Evolutionary conservation across 2,888 invertebrate genomes (phyloP).

Genomic region (Ectemnius cavifrons): DNA sequence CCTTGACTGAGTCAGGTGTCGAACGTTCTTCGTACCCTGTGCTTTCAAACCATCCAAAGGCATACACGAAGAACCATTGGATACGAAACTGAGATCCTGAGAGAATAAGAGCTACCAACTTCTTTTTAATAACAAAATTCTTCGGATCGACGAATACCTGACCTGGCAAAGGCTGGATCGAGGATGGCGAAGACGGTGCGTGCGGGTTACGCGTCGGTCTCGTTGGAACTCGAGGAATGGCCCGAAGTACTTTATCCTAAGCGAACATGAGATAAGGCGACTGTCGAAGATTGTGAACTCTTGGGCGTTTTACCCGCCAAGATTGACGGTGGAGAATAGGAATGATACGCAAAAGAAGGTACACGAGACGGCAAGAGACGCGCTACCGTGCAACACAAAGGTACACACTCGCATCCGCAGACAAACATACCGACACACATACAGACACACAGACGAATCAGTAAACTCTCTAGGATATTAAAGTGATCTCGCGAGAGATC

Average conservation of each 20-base stretch:
- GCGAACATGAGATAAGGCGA: neutral
- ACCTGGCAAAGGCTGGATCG: conserved; percentile 32
- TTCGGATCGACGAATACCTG: conserved; percentile 12
- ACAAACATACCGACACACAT: conserved; percentile 18
- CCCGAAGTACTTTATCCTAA: conserved; percentile 16
- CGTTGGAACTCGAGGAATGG: conserved; percentile 44
- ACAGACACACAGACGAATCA: conserved; percentile 40
- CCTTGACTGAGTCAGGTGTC: conserved; percentile 30
- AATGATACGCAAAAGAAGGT: too few species aligned
- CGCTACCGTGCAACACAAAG: conserved; percentile 15
- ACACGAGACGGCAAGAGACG: neutral
- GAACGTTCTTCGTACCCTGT: conserved; percentile 19
- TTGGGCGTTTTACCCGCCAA: too few species aligned
- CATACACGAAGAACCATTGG: too few species aligned
- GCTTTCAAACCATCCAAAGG: neutral
- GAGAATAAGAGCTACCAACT: too few species aligned
- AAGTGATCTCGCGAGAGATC: conserved; percentile 50
- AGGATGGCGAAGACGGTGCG: conserved; percentile 51
- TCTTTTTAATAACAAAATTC: too few species aligned
- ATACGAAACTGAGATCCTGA: too few species aligned
- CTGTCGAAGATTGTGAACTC: neutral
- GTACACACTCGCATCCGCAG: conserved; percentile 23
- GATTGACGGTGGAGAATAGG: too few species aligned
- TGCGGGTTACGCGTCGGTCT: conserved; percentile 55
- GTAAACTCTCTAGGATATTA: conserved; percentile 56